These are phyloP conservation scores for Oreotrochilus melanogaster DNA, from an alignment of 2,113 vertebrate species.

Conservation along the genomic window DNA sequence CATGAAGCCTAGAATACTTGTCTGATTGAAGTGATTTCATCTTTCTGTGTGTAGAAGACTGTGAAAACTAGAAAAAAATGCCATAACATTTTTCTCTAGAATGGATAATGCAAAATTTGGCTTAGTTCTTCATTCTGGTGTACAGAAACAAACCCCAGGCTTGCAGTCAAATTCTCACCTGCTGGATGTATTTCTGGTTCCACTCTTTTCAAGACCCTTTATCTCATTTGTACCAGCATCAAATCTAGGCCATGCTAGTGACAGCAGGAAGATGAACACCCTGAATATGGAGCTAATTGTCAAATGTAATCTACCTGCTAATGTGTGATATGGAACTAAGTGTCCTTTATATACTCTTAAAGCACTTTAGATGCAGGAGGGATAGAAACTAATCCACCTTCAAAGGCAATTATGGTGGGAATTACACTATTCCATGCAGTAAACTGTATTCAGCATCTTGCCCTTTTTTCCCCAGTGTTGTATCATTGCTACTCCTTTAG, in stretches of 20 bases:
- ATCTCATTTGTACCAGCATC: conserved; percentile 40
- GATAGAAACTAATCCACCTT: conserved; percentile 43
- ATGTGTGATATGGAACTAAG: conserved; percentile 18
- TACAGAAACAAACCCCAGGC: neutral
- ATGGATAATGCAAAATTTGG: conserved; percentile 3
- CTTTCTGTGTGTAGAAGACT: neutral
- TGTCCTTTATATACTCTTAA: conserved; percentile 24
- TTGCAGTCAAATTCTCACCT: conserved; percentile 18
- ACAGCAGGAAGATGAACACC: conserved; percentile 16
- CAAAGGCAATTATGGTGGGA: conserved; percentile 72
- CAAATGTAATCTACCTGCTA: conserved; percentile 16
- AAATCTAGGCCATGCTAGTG: conserved; percentile 13
- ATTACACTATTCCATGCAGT: conserved; percentile 66
- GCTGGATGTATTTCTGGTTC: neutral
- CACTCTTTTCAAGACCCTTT: conserved; percentile 35
- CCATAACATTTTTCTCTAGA: neutral
- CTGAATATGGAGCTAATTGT: conserved; percentile 32
- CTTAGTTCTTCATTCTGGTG: neutral
- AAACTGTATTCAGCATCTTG: conserved; percentile 41
- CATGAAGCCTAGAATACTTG: neutral
- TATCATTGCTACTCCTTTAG: neutral
- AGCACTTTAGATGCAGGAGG: neutral
- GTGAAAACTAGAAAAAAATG: conserved; percentile 12
- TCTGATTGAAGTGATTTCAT: conserved; percentile 12
- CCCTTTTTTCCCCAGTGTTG: neutral